These are phyloP conservation scores for Lasiommata megera DNA, from an alignment of 2,888 invertebrate species.

Conservation along the genomic window DNA sequence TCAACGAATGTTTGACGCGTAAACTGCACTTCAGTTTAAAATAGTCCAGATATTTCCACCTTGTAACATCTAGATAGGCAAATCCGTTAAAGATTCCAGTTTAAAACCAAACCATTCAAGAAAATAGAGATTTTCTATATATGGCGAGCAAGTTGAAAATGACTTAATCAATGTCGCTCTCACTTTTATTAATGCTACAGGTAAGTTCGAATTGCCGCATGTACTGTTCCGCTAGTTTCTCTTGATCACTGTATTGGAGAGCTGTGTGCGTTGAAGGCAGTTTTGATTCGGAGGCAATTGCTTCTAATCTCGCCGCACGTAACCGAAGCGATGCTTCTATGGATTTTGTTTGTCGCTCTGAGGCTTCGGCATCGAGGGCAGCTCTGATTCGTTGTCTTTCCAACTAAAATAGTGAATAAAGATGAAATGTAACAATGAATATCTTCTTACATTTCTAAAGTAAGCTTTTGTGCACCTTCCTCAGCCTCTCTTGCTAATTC, in stretches of 20 bases:
- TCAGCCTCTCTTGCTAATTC: no score
- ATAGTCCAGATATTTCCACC: no score
- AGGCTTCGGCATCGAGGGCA: slow-evolving; percentile 47
- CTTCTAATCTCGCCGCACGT: slow-evolving; percentile 58
- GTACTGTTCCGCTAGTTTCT: slow-evolving; percentile 49
- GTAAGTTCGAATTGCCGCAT: slow-evolving; percentile 36
- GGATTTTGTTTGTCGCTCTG: slow-evolving; percentile 42
- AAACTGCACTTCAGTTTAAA: no score
- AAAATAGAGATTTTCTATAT: no score
- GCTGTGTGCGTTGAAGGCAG: slow-evolving; percentile 55
- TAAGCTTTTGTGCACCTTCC: no score
- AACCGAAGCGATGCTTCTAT: slow-evolving; percentile 52
- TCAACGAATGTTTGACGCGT: slow-evolving; percentile 41
- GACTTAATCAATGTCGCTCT: not conserved
- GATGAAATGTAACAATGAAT: no score
- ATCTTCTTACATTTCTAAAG: no score
- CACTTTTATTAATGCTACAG: not conserved
- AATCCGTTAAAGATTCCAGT: no score
- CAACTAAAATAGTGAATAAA: slow-evolving; percentile 43
- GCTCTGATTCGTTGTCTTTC: slow-evolving; percentile 62
- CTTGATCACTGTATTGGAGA: slow-evolving; percentile 46
- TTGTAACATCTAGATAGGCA: no score
- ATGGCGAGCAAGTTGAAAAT: not conserved
- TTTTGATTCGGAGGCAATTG: slow-evolving; percentile 50
- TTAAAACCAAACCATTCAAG: no score